phyloP scores from a whole-genome alignment of 2,888 invertebrate species.

The Trissolcus brochymenae region DNA sequence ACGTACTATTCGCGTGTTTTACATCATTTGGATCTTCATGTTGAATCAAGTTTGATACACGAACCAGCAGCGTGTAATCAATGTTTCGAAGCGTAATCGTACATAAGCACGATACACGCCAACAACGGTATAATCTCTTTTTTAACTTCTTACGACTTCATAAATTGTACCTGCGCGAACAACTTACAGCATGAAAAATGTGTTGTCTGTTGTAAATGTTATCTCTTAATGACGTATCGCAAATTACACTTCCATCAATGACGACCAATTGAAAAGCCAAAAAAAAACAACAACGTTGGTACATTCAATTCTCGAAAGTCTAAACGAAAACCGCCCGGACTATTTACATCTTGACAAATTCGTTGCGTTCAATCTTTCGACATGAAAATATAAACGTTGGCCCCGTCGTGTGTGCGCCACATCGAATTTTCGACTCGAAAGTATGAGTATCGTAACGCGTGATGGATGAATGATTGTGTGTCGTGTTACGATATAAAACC shows the following conservation, averaged over 20 bases:
- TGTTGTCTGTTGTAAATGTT: too few relatives aligned
- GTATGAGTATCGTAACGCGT: slow-evolving; percentile 13
- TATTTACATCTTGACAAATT: neutral
- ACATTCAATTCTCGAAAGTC: too few relatives aligned
- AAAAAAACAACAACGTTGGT: too few relatives aligned
- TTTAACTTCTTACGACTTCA: slow-evolving; percentile 26
- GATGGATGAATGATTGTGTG: slow-evolving; percentile 22
- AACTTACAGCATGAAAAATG: too few relatives aligned
- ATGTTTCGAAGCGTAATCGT: slow-evolving; percentile 25
- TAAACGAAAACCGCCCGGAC: too few relatives aligned
- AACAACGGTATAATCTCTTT: slow-evolving; percentile 13
- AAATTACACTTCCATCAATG: too few relatives aligned
- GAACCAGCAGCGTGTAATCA: slow-evolving; percentile 32
- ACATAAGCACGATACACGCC: slow-evolving; percentile 32
- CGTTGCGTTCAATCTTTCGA: slow-evolving; percentile 11
- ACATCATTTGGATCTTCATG: slow-evolving; percentile 23
- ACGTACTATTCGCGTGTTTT: slow-evolving; percentile 29
- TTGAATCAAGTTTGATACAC: slow-evolving; percentile 29
- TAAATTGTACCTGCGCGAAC: neutral
- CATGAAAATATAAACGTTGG: slow-evolving; percentile 9
- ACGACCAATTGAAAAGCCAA: too few relatives aligned
- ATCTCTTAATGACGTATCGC: too few relatives aligned
- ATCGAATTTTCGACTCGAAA: neutral
- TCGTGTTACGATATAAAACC: slow-evolving; percentile 17
- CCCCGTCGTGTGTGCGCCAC: neutral